phyloP scores from a whole-genome alignment of 2,888 invertebrate species.

The Alloscopus bannaensis region DNA sequence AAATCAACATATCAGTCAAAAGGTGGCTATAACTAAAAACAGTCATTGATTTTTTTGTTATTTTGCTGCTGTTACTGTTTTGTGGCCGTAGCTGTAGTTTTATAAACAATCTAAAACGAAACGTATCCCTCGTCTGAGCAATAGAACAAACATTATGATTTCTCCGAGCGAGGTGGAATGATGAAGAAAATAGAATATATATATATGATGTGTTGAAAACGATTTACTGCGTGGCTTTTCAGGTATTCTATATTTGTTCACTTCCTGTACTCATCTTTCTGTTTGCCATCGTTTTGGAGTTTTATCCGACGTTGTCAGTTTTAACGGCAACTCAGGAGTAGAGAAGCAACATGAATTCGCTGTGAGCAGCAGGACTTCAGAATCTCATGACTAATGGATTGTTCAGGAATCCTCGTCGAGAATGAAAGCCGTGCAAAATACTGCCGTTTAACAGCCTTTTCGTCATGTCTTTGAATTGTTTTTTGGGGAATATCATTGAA shows the following conservation, averaged over 20 bases:
- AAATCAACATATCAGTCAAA: constrained; percentile 52
- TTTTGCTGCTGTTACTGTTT: constrained; percentile 45
- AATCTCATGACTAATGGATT: too few species aligned
- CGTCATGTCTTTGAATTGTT: too few species aligned
- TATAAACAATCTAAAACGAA: constrained; percentile 7
- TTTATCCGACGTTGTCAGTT: constrained; percentile 69
- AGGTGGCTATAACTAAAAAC: constrained; percentile 49
- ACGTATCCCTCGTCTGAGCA: too few species aligned
- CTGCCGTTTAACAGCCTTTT: too few species aligned
- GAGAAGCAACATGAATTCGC: constrained; percentile 8
- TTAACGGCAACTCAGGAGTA: constrained; percentile 70
- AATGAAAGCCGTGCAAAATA: too few species aligned
- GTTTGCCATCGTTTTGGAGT: constrained; percentile 71
- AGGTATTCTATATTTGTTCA: constrained; percentile 73
- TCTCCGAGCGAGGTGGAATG: background rate
- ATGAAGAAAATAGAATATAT: constrained; percentile 16
- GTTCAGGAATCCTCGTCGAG: too few species aligned
- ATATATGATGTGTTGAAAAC: background rate
- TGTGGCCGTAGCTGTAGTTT: constrained; percentile 47
- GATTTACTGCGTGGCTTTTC: constrained; percentile 57
- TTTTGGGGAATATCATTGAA: too few species aligned
- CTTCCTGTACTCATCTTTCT: constrained; percentile 72
- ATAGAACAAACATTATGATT: too few species aligned
- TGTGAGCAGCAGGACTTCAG: too few species aligned
- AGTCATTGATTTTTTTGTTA: constrained; percentile 46